Evolutionary conservation across 2,888 invertebrate species (phyloP).

Genomic region (Cepaea hortensis): DNA sequence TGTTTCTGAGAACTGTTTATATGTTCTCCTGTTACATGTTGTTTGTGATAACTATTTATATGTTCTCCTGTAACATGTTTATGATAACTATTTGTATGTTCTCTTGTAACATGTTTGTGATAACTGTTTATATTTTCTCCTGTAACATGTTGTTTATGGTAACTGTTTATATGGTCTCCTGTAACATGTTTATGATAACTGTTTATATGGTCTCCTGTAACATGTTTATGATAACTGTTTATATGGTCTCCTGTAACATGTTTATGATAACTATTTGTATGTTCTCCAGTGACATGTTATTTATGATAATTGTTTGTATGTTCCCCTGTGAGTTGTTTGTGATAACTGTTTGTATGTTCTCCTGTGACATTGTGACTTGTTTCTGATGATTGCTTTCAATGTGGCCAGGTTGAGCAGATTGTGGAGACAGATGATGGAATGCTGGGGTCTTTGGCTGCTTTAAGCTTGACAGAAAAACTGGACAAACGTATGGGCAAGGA

Average conservation of each 20-base stretch:
- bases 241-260: no score
- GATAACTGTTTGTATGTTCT: background rate
- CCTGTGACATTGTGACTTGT: background rate
- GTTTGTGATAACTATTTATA: background rate
- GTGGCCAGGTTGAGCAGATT: constrained; percentile 65
- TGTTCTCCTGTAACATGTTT: background rate
- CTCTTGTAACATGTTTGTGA: background rate
- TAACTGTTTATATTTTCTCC: background rate
- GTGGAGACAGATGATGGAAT: constrained; percentile 66
- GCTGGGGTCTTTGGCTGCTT: constrained; percentile 66
- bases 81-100: background rate
- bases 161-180: background rate
- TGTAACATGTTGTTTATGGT: background rate
- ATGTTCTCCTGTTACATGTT: no score
- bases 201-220: background rate
- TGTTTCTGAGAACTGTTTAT: background rate
- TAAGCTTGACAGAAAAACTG: constrained; percentile 67
- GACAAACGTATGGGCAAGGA: constrained; percentile 67
- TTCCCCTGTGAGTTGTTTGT: background rate
- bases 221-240: background rate
- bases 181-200: background rate
- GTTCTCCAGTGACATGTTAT: background rate
- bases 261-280: background rate
- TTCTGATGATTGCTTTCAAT: background rate
- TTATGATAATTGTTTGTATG: background rate